phyloP scores from a whole-genome alignment of 1,140 invertebrate species.

The Drosophila orena region DNA sequence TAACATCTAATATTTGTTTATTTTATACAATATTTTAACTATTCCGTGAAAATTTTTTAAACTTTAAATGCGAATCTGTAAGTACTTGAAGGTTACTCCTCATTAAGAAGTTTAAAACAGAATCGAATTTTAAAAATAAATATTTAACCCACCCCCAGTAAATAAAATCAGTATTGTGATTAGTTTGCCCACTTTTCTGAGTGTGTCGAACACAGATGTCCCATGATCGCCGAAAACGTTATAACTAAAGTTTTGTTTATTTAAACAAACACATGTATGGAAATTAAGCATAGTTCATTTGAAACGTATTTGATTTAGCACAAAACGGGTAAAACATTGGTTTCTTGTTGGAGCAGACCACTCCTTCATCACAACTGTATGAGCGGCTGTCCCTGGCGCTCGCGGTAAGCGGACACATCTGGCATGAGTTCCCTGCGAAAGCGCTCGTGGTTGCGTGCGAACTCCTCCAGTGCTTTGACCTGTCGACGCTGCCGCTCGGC shows the following conservation, averaged over 20 bases:
- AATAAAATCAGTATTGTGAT: too few species aligned
- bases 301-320: constrained; percentile 47
- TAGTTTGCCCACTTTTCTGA: too few species aligned
- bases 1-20: too few species aligned
- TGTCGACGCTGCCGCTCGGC: constrained; percentile 24
- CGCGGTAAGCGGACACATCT: constrained; percentile 60
- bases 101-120: too few species aligned
- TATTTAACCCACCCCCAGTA: too few species aligned
- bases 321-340: constrained; percentile 44
- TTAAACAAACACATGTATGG: constrained; percentile 5
- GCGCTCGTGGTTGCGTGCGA: constrained; percentile 56
- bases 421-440: constrained; percentile 64
- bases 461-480: constrained; percentile 39
- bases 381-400: constrained; percentile 53
- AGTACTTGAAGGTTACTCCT: too few species aligned
- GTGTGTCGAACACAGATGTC: too few species aligned
- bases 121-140: too few species aligned
- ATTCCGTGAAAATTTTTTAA: too few species aligned
- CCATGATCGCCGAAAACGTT: neutral
- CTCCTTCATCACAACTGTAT: constrained; percentile 64
- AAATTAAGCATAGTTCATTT: constrained; percentile 25
- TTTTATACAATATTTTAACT: too few species aligned
- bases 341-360: neutral
- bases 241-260: neutral
- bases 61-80: too few species aligned